phyloP scores from a whole-genome alignment of 2,113 vertebrate species.

The Leucosticte australis region DNA sequence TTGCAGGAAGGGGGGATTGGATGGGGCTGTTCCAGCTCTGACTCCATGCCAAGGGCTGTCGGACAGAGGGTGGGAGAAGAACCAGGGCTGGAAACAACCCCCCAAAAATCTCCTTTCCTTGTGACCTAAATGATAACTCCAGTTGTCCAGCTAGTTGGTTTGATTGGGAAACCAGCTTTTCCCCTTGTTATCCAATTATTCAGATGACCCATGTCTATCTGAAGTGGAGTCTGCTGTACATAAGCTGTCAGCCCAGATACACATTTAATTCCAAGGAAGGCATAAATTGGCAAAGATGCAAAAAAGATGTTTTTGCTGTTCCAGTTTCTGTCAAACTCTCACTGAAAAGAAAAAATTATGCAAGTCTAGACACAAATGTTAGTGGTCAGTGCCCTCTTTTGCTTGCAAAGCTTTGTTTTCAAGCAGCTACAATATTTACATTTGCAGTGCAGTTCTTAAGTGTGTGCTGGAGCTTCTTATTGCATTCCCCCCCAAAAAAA shows the following conservation, averaged over 20 bases:
- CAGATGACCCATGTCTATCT: conserved; percentile 37
- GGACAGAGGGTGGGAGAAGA: conserved; percentile 13
- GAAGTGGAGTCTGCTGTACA: conserved; percentile 46
- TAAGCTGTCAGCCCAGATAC: conserved; percentile 50
- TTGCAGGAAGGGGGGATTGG: not conserved
- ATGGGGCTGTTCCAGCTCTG: not conserved
- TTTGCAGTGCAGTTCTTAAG: conserved; percentile 8
- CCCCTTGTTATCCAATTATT: conserved; percentile 21
- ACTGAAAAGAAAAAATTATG: not conserved
- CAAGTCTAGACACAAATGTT: not conserved
- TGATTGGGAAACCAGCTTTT: conserved; percentile 47
- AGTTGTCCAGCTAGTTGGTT: conserved; percentile 35
- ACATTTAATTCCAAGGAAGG: conserved; percentile 31
- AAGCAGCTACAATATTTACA: conserved; percentile 29
- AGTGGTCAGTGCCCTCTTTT: conserved; percentile 47
- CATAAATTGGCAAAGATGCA: conserved; percentile 53
- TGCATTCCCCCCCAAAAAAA: not conserved
- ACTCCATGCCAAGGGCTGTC: not conserved
- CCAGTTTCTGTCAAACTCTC: conserved; percentile 9
- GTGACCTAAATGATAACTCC: conserved; percentile 43
- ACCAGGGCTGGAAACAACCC: not conserved
- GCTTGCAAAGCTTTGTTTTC: conserved; percentile 38
- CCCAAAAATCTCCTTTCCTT: conserved; percentile 32
- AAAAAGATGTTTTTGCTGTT: conserved; percentile 34
- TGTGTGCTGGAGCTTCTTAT: not conserved